phyloP scores from a whole-genome alignment of 2,113 vertebrate genomes.

The Lipophrys pholis region DNA sequence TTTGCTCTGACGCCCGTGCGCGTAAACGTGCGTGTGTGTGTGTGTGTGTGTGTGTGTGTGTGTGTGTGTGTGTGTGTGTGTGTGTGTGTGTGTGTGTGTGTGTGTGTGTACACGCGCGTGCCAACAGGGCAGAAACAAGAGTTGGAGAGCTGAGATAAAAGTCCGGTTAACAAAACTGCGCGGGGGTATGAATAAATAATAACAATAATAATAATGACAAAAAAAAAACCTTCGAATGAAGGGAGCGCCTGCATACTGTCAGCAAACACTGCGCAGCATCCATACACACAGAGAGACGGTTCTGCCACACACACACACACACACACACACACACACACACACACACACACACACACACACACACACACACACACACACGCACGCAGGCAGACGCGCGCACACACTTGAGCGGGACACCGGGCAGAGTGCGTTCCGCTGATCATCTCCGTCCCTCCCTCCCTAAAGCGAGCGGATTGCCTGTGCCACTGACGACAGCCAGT shows the following conservation, averaged over 20 bases:
- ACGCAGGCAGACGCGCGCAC: conserved; percentile 8
- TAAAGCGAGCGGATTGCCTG: conserved; percentile 47
- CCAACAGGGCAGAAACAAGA: too few relatives aligned
- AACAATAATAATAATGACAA: too few relatives aligned
- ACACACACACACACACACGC: conserved; percentile 18
- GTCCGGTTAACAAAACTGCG: conserved; percentile 6
- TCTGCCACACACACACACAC: too few relatives aligned
- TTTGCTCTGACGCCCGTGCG: neutral
- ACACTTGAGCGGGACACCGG: conserved; percentile 53
- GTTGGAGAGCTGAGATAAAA: conserved; percentile 4
- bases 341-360: neutral
- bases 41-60: neutral
- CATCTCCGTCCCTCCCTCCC: conserved; percentile 64
- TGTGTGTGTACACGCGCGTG: conserved; percentile 5
- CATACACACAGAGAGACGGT: too few relatives aligned
- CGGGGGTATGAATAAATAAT: conserved; percentile 26
- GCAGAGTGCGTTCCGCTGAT: conserved; percentile 61
- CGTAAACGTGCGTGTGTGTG: conserved; percentile 5
- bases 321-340: too few relatives aligned
- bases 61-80: conserved; percentile 7
- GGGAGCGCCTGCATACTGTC: too few relatives aligned
- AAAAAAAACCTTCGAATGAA: too few relatives aligned
- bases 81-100: conserved; percentile 7
- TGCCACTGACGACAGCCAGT: conserved; percentile 66
- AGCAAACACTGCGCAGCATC: too few relatives aligned